phyloP scores from a whole-genome alignment of 2,888 invertebrate genomes.

The Lochmaea crataegi region DNA sequence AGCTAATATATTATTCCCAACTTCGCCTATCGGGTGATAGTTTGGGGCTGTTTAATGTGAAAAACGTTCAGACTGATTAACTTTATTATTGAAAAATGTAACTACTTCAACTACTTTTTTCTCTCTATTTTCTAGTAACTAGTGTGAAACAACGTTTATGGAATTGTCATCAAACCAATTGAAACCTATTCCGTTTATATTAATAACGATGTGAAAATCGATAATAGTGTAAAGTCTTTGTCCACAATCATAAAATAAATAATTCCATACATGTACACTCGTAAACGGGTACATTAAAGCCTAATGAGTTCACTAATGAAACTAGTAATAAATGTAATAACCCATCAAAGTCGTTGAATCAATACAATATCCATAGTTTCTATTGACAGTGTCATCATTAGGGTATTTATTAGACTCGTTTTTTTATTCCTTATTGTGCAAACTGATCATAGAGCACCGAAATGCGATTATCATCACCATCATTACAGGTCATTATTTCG shows the following conservation, averaged over 20 bases:
- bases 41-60: no score
- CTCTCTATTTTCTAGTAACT: no score
- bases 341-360: conserved; percentile 33
- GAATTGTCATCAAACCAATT: not conserved
- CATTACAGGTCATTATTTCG: conserved; percentile 4
- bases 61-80: no score
- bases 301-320: conserved; percentile 39
- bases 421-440: conserved; percentile 19
- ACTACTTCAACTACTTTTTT: no score
- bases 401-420: conserved; percentile 13
- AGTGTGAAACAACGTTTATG: no score
- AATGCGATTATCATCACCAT: conserved; percentile 15
- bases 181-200: not conserved
- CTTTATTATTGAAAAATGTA: no score
- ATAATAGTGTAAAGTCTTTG: conserved; percentile 18
- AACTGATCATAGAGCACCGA: conserved; percentile 13
- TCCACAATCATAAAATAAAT: conserved; percentile 34
- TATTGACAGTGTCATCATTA: conserved; percentile 40
- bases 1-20: no score
- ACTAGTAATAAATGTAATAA: conserved; percentile 40
- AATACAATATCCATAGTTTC: conserved; percentile 31
- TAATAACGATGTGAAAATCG: conserved; percentile 5
- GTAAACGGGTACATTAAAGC: conserved; percentile 38
- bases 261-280: conserved; percentile 36
- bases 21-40: no score